Conservation (phyloP, 2,888 invertebrate genomes). For the Drosophila meridionalis region DNA sequence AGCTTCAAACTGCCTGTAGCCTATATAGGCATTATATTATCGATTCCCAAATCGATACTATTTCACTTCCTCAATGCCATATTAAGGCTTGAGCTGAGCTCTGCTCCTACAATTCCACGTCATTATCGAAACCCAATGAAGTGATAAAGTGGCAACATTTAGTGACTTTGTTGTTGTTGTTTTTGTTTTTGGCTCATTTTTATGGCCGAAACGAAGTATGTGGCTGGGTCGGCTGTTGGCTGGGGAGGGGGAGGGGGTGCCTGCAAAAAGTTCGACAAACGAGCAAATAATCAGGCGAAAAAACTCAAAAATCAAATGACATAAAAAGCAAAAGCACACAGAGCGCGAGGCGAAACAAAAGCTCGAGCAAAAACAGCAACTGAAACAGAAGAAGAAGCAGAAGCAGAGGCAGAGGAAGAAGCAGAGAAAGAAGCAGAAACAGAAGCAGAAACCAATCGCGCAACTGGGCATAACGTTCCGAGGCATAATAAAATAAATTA, state of each 20-base stretch:
- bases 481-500: conserved; percentile 72
- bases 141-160: conserved; percentile 73
- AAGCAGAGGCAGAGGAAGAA: background rate
- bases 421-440: background rate
- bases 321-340: conserved; percentile 30
- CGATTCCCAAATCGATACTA: conserved; percentile 1
- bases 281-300: conserved; percentile 46
- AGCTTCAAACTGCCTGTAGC: background rate
- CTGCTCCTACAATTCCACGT: conserved; percentile 2
- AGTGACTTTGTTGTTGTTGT: conserved; percentile 33
- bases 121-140: conserved; percentile 49
- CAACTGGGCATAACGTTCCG: conserved; percentile 38
- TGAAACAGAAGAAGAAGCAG: background rate
- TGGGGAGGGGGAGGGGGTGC: background rate
- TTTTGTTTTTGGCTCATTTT: conserved; percentile 17
- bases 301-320: conserved; percentile 70
- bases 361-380: conserved; percentile 2
- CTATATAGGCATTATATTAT: background rate
- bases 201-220: conserved; percentile 15
- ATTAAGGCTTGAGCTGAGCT: conserved; percentile 5
- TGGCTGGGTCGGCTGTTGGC: background rate
- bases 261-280: conserved; percentile 31
- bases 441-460: conserved; percentile 13
- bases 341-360: conserved; percentile 2
- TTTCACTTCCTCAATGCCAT: background rate